These are phyloP conservation scores for Noctua janthina DNA, from an alignment of 2,888 invertebrate species.

Conservation along the genomic window DNA sequence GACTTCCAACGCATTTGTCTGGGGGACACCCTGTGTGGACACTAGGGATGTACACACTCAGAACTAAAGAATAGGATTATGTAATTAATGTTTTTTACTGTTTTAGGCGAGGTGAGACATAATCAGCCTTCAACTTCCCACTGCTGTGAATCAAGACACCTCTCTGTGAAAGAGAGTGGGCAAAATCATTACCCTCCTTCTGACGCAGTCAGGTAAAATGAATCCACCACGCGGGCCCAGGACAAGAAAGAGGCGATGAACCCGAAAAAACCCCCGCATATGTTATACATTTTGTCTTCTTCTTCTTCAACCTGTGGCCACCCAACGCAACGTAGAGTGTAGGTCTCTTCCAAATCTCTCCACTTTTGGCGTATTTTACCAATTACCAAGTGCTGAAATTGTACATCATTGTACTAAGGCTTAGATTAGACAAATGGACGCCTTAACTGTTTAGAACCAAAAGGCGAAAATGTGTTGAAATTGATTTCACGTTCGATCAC, in stretches of 20 bases:
- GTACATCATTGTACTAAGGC: not conserved
- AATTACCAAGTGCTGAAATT: not conserved
- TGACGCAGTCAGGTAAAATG: too few species aligned
- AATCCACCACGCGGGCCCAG: not conserved
- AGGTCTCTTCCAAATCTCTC: too few species aligned
- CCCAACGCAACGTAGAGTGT: too few species aligned
- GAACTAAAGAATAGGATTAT: not conserved
- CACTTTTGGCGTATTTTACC: not conserved
- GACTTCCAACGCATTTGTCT: constrained; percentile 63
- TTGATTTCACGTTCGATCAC: not conserved
- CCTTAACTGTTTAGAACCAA: not conserved
- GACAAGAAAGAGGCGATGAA: not conserved
- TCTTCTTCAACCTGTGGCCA: too few species aligned
- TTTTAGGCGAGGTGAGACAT: too few species aligned
- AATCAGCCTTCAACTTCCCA: not conserved
- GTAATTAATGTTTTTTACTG: not conserved
- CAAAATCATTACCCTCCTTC: too few species aligned
- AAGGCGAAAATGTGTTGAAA: not conserved
- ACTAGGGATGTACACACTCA: constrained; percentile 55
- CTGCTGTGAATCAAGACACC: not conserved
- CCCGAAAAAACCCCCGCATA: not conserved
- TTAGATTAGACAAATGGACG: not conserved
- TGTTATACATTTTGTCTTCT: too few species aligned
- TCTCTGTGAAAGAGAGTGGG: not conserved
- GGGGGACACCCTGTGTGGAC: constrained; percentile 63